Base-by-base conservation (phyloP, 1,140 invertebrate species). In the Ectropis grisescens region DNA sequence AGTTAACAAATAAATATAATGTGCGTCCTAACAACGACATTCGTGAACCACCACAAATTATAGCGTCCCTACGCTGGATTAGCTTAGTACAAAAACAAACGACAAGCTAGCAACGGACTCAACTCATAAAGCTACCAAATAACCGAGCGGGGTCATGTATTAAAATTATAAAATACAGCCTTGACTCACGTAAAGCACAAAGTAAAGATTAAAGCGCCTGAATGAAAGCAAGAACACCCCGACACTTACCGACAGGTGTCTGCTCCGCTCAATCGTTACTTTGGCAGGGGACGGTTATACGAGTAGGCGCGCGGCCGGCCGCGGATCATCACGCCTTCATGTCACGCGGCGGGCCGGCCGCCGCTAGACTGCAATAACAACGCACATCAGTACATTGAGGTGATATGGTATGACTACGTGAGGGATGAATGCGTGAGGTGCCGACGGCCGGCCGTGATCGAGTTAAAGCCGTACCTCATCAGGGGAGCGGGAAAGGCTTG, bases 401-500 rank as follows among this genome's bases (percentile, higher is more conserved):
- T 75, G 67, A 54, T 58, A 51, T 66, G 15, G 43, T 56, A 54
- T 54, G 45, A 40, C 58, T 67, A 64, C 60, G 64, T 70, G 67
- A 72, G 55, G 47, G 49, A 79, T 82, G 76, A 80, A 76, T 69
- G 78, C 78, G 78, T 76, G 78, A 78, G 57, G 62, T 62, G 60
- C 60, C 58, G 47, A 23, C 68, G 70, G 61, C 66, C 68, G 61
- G 57, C 59, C 62, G 36, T 42, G 11, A 34, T 28, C 28, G 36
- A 30, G 14, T 28, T 37, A 33, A 55, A 35, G 54, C 41, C 64
- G 44, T 72, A 72, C 74, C 74, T 79, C 57, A 59, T 66, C 46
- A 85, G 68, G 54, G 89, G 89, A 43, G 87, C 86, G 35, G 88
- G 88, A 70, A 85, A 89, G 42, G 87, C 87, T 75, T 90, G 89